Evolutionary conservation across 2,113 vertebrate genomes (phyloP).

Genomic region (Crotalus tigris): DNA sequence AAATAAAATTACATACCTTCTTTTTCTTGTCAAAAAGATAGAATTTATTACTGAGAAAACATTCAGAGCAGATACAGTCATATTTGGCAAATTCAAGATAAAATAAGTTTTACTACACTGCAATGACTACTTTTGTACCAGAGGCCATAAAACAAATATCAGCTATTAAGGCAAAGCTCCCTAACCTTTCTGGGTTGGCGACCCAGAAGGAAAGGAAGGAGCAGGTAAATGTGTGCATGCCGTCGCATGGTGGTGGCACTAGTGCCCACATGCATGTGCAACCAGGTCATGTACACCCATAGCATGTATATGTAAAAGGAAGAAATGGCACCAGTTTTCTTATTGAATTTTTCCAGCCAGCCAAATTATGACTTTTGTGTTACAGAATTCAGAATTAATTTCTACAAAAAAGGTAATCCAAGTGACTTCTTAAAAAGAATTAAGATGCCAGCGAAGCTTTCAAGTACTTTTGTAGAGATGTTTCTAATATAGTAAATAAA

Average conservation of each 20-base stretch:
- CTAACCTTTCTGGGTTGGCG: too few relatives aligned
- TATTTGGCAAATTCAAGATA: constrained; percentile 7
- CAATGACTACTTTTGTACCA: neutral
- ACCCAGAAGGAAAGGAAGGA: too few relatives aligned
- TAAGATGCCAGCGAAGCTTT: neutral
- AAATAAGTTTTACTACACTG: constrained; percentile 15
- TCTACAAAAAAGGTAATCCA: neutral
- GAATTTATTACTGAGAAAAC: neutral
- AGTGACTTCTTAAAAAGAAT: neutral
- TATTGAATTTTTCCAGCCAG: neutral
- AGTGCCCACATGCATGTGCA: too few relatives aligned
- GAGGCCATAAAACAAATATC: neutral
- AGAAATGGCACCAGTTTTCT: neutral
- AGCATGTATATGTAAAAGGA: neutral
- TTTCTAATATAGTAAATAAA: neutral
- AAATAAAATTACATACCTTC: neutral
- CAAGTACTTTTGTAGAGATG: neutral
- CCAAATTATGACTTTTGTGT: neutral
- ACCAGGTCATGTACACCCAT: too few relatives aligned
- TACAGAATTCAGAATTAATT: neutral
- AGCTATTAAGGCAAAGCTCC: neutral
- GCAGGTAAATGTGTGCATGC: too few relatives aligned
- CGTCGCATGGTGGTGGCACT: too few relatives aligned
- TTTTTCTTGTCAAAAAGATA: neutral
- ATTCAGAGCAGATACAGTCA: neutral